These are phyloP conservation scores for Dromius quadrimaculatus DNA, from an alignment of 2,888 invertebrate species.

Conservation along the genomic window DNA sequence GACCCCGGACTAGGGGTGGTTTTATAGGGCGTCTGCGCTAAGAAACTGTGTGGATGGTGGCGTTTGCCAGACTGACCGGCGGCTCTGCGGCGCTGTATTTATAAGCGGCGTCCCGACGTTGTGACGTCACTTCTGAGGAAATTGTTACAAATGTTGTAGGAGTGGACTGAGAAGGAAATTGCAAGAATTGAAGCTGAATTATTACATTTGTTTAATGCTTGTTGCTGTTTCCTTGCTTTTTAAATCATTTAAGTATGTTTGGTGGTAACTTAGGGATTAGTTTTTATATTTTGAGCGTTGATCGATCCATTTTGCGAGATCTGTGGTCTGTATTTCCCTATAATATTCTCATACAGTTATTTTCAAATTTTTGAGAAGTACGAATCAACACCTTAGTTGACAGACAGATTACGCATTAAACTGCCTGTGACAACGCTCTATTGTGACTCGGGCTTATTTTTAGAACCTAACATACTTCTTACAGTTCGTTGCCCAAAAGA, in stretches of 20 bases:
- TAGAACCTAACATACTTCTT: slow-evolving; percentile 38
- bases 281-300: background rate
- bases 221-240: too few relatives aligned
- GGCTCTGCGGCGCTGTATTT: slow-evolving; percentile 33
- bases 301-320: slow-evolving; percentile 14
- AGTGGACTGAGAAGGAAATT: background rate
- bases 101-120: slow-evolving; percentile 42
- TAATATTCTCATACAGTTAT: slow-evolving; percentile 39
- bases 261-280: too few relatives aligned
- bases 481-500: background rate
- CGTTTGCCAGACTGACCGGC: slow-evolving; percentile 46
- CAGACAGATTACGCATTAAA: too few relatives aligned
- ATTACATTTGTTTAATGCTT: too few relatives aligned
- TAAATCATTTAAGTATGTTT: too few relatives aligned
- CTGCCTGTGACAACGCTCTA: slow-evolving; percentile 34
- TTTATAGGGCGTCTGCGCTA: slow-evolving; percentile 20
- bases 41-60: slow-evolving; percentile 2
- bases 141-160: background rate
- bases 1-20: slow-evolving; percentile 13
- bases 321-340: slow-evolving; percentile 35
- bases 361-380: slow-evolving; percentile 45
- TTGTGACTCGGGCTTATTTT: slow-evolving; percentile 32
- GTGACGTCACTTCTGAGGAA: slow-evolving; percentile 41
- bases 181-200: background rate
- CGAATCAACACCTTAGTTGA: slow-evolving; percentile 38